phyloP scores from a whole-genome alignment of 1,140 invertebrate species.

The Arion vulgaris region DNA sequence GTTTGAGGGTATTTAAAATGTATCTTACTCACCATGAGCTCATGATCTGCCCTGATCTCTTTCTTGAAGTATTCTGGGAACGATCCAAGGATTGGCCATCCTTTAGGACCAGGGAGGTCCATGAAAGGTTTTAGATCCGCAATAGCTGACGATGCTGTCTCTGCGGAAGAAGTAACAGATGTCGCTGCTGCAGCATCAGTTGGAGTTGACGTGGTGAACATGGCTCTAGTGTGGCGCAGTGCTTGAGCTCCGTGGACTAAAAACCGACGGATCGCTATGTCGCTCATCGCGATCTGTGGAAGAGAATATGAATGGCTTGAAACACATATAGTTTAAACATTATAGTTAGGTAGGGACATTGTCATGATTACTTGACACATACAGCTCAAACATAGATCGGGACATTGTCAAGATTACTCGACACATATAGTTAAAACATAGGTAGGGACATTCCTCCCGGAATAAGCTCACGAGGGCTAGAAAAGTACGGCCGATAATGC shows the following conservation, averaged over 20 bases:
- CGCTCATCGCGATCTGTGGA: conserved; percentile 2
- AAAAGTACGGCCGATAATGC: no score
- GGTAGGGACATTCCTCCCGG: no score
- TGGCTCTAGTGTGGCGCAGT: conserved; percentile 3
- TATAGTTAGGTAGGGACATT: no score
- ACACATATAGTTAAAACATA: no score
- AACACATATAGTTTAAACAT: no score
- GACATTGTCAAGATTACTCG: no score
- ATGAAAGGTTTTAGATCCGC: conserved; percentile 30
- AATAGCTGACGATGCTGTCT: neutral
- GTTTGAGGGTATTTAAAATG: no score
- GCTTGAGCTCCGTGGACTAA: neutral
- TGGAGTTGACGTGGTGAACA: neutral
- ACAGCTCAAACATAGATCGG: no score
- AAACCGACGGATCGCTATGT: neutral
- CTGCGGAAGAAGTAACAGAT: neutral
- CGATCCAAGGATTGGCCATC: conserved; percentile 54
- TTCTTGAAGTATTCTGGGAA: conserved; percentile 55
- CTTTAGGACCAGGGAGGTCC: conserved; percentile 57
- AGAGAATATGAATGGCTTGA: neutral
- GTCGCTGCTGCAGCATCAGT: neutral
- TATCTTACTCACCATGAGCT: conserved; percentile 53
- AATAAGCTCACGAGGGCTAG: no score
- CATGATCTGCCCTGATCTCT: conserved; percentile 57
- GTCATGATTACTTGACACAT: no score